Evolutionary conservation across 1,140 invertebrate genomes (phyloP).

Genomic region (Saccostrea cuccullata): DNA sequence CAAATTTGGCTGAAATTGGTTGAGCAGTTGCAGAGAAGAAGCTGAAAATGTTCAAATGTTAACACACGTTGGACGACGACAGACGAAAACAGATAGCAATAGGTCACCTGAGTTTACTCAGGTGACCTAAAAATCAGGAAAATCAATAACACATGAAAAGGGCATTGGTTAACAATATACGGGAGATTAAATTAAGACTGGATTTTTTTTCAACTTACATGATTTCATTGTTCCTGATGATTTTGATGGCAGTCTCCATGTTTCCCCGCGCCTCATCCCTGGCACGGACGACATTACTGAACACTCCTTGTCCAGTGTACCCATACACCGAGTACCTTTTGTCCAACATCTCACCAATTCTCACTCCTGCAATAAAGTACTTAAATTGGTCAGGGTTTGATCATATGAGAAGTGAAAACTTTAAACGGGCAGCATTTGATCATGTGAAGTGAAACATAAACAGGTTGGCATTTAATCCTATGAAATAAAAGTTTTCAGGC

Average conservation of each 20-base stretch:
- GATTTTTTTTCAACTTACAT: constrained; percentile 86
- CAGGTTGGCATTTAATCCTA: not conserved
- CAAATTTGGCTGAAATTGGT: too few species aligned
- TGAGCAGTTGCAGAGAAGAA: too few species aligned
- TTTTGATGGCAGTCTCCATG: constrained; percentile 98
- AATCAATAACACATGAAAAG: too few species aligned
- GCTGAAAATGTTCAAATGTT: too few species aligned
- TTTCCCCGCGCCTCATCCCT: constrained; percentile 91
- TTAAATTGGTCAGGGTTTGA: not conserved
- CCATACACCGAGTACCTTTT: constrained; percentile 96
- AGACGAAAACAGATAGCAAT: too few species aligned
- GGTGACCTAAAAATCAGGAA: too few species aligned
- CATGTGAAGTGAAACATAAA: not conserved
- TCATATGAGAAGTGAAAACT: not conserved
- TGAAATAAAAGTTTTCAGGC: not conserved
- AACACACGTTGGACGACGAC: too few species aligned
- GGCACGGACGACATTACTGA: constrained; percentile 97
- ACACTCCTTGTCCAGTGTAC: constrained; percentile 99
- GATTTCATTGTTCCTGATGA: constrained; percentile 99
- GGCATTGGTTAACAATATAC: too few species aligned
- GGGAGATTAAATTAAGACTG: too few species aligned
- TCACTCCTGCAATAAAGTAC: constrained; percentile 82
- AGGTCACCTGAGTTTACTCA: too few species aligned
- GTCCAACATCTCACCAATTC: constrained; percentile 96
- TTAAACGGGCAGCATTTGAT: not conserved